Evolutionary conservation across 2,113 vertebrate species (phyloP).

Genomic region (Isichthys henryi): DNA sequence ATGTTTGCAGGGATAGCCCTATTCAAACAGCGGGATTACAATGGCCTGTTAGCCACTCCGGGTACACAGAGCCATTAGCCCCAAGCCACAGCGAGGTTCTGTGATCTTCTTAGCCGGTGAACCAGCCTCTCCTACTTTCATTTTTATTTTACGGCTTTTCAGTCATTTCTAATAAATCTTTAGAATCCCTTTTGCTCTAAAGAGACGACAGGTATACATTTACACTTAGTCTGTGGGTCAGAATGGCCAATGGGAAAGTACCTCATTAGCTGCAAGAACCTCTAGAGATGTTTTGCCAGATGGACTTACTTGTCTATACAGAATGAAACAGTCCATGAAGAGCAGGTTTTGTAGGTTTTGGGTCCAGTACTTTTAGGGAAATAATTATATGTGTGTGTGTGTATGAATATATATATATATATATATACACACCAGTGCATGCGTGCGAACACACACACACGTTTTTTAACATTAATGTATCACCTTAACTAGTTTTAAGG

Average conservation of each 20-base stretch:
- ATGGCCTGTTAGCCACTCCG: constrained; percentile 30
- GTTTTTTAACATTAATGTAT: background rate
- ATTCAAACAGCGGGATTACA: constrained; percentile 49
- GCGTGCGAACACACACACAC: too few species aligned
- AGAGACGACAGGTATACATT: background rate
- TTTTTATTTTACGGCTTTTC: constrained; percentile 23
- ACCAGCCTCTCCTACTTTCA: constrained; percentile 9
- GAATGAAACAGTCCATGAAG: background rate
- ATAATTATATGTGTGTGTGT: too few species aligned
- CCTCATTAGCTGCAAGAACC: constrained; percentile 5
- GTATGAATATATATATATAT: too few species aligned
- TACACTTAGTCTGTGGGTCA: background rate
- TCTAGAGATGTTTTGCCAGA: constrained; percentile 2
- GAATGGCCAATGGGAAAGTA: background rate
- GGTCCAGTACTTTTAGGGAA: background rate
- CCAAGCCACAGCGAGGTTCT: constrained; percentile 20
- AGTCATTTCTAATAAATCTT: constrained; percentile 50
- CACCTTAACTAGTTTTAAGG: background rate
- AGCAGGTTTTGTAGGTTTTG: background rate
- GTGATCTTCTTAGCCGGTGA: constrained; percentile 33
- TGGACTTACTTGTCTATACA: constrained; percentile 13
- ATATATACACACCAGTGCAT: background rate
- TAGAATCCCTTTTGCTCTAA: constrained; percentile 41
- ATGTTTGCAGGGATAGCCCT: constrained; percentile 57
- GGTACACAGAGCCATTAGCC: constrained; percentile 33